Evolutionary conservation across 1,140 invertebrate species (phyloP), one percentile per base, ranked within the genome.

Genomic region (Drosophila tristis): DNA sequence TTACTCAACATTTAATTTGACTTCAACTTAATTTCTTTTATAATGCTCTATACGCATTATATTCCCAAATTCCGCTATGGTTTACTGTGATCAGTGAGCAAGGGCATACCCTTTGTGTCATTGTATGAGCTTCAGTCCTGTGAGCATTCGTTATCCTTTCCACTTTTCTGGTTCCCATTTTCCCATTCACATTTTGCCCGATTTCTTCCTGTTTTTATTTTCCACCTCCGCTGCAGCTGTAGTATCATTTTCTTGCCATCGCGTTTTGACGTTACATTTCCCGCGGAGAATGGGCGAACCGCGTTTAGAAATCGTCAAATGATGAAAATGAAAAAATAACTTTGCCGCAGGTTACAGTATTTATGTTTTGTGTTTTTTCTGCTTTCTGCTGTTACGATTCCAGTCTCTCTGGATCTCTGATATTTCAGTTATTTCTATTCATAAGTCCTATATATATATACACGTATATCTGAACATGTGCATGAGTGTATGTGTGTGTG

Each of bases 281-380:
- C 31, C 31, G 31, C 31, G 8, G 3, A 35, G 31, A 9, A 35
- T 29, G 26, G 51, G 45, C 23, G 45, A 55, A 60, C 47, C 73
- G 57, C 75, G 72, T 80, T 89, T 89, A 89, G 84, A 89, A 89
- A 89, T 89, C 84, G 84, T 77, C 11, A 39, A 39, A 39, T 39
- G 35, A 39, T 39, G 80, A 76, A 89, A 89, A 89, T 89, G 79
- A 80, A 89, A 89, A 74, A 89, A 89, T 67, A 89, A 89, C 79
- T 80, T 89, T 89, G 84, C 84, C 84, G 31, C 72, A 54, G 85
- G 56, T 65, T 62, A 62, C 60, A 44, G 51, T 66, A 82, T 62
- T 72, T 59, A 70, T 78, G 70, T 72, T 67, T 57, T 68, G 53
- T 75, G 53, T 50, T 15, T 78, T 65, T 84, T 66, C 43, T 53